Percentiles rank a stretch among this genome's conserved stretches.
Conservation (phyloP, 2,797 vertebrate genomes). For the Trachurus trachurus region DNA sequence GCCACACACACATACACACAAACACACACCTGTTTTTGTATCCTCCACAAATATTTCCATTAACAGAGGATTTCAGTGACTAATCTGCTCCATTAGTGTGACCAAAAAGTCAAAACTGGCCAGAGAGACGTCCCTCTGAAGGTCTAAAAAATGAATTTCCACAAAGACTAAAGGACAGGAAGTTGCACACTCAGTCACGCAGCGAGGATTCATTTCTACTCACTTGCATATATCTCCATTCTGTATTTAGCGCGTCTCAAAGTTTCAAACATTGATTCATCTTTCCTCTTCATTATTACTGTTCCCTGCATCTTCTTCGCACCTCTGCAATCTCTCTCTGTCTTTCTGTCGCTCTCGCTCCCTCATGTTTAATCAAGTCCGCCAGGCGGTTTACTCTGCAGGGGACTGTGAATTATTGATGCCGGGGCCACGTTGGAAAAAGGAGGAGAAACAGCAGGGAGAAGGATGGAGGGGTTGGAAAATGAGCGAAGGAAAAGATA, state of each 20-base stretch:
- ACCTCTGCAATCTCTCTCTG: conserved; percentile 48
- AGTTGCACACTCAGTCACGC: not conserved
- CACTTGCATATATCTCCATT: conserved; percentile 20
- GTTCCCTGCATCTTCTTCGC: conserved; percentile 31
- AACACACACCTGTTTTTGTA: not conserved
- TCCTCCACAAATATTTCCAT: conserved; percentile 3
- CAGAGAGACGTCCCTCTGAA: not conserved
- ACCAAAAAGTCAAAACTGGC: not conserved
- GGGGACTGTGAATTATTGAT: conserved; percentile 84
- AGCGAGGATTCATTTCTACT: not conserved
- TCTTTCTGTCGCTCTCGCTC: conserved; percentile 38
- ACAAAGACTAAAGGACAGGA: not conserved
- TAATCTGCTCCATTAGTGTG: not conserved
- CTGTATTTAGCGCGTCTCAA: conserved; percentile 54
- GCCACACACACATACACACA: not conserved
- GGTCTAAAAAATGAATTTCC: not conserved
- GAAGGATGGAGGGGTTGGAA: conserved; percentile 22
- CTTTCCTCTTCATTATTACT: conserved; percentile 40
- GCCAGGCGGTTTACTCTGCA: conserved; percentile 71
- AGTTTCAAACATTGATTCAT: conserved; percentile 55
- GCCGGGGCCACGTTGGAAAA: conserved; percentile 53
- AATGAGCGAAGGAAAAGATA: conserved; percentile 42
- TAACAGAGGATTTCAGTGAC: not conserved
- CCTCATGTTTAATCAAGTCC: conserved; percentile 83
- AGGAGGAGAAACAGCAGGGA: conserved; percentile 55